Evolutionary conservation across 1,140 invertebrate genomes (phyloP).

Genomic region (Epicauta chinensis): DNA sequence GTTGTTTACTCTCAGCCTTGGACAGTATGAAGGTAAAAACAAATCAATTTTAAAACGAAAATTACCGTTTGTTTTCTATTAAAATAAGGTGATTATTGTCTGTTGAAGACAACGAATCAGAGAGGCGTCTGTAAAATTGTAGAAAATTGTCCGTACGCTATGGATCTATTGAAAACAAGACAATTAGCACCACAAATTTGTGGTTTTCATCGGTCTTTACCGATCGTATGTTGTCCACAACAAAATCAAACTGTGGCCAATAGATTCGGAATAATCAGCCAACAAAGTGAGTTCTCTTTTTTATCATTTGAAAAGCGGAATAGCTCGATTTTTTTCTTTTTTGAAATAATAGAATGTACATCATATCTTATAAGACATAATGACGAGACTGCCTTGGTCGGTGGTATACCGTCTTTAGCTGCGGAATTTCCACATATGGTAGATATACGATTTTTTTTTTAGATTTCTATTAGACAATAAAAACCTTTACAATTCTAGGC

Average conservation of each 20-base stretch:
- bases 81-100: background rate
- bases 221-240: background rate
- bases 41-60: no score
- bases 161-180: background rate
- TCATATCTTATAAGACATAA: background rate
- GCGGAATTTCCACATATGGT: conserved; percentile 21
- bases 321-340: background rate
- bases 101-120: background rate
- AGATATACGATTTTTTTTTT: background rate
- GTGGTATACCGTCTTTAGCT: conserved; percentile 7
- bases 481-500: conserved; percentile 13
- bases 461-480: background rate
- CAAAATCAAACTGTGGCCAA: background rate
- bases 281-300: background rate
- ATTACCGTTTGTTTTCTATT: no score
- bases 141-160: background rate
- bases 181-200: background rate
- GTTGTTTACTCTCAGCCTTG: no score
- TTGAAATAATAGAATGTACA: conserved; percentile 6
- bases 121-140: background rate
- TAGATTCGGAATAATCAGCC: background rate
- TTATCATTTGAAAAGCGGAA: background rate
- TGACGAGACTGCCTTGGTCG: conserved; percentile 1
- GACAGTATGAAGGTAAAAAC: no score
- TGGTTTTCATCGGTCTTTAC: background rate